These are phyloP conservation scores for Aptenodytes patagonicus DNA, from an alignment of 2,113 vertebrate species.

Conservation along the genomic window DNA sequence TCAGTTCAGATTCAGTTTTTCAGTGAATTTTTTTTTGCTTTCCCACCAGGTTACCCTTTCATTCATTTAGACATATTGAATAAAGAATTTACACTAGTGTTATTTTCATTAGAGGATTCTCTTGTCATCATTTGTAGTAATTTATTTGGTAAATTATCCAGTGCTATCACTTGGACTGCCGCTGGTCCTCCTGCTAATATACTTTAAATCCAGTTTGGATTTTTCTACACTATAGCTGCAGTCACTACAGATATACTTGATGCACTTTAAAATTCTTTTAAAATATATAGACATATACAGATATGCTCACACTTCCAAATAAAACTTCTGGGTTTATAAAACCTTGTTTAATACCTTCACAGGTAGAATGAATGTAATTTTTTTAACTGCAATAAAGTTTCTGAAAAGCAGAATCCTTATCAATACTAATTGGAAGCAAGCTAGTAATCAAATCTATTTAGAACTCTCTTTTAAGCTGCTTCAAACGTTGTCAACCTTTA, in stretches of 20 bases:
- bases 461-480: not conserved
- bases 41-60: not conserved
- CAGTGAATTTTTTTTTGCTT: not conserved
- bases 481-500: not conserved
- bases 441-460: not conserved
- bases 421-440: not conserved
- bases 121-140: not conserved
- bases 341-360: not conserved
- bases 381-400: not conserved
- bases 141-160: not conserved
- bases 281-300: not conserved
- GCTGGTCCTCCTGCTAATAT: not conserved
- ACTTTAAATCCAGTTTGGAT: not conserved
- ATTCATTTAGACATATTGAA: not conserved
- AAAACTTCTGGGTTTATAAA: not conserved
- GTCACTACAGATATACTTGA: not conserved
- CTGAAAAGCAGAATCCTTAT: not conserved
- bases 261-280: not conserved
- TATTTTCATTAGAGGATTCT: not conserved
- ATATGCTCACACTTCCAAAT: not conserved
- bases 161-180: not conserved
- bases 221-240: not conserved
- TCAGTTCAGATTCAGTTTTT: not conserved
- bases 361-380: not conserved
- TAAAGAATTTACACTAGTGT: not conserved